Conservation (phyloP, 2,888 invertebrate species). For the Enchytraeus crypticus region DNA sequence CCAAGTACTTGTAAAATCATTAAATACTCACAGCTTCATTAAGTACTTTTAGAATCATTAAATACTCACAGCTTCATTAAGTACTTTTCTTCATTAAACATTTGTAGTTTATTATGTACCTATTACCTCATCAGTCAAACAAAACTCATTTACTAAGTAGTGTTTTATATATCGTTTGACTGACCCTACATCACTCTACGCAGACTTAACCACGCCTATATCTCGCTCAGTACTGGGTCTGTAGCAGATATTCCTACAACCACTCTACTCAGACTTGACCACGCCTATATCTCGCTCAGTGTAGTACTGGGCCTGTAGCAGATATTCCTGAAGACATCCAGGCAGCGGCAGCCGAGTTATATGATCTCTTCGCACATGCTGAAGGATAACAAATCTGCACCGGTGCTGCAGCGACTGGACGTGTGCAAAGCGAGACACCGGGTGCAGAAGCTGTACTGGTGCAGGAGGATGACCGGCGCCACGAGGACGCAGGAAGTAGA, state of each 20-base stretch:
- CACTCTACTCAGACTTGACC: too few species aligned
- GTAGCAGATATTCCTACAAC: conserved; percentile 43
- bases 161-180: too few species aligned
- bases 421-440: conserved; percentile 64
- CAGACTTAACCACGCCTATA: neutral
- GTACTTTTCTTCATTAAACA: too few species aligned
- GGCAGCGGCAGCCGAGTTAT: conserved; percentile 62
- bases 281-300: conserved; percentile 10
- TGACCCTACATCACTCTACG: too few species aligned
- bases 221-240: conserved; percentile 29
- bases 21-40: too few species aligned
- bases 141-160: too few species aligned
- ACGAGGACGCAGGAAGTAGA: conserved; percentile 65
- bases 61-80: too few species aligned
- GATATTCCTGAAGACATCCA: conserved; percentile 48
- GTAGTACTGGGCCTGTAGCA: conserved; percentile 35
- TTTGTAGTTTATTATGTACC: too few species aligned
- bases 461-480: conserved; percentile 54
- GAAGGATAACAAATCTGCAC: conserved; percentile 59
- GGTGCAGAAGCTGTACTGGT: conserved; percentile 64
- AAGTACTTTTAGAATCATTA: too few species aligned
- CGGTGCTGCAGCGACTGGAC: conserved; percentile 62
- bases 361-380: conserved; percentile 59
- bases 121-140: too few species aligned
- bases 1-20: too few species aligned